phyloP scores from a whole-genome alignment of 2,888 invertebrate genomes.

The Caenorhabditis zanzibari region DNA sequence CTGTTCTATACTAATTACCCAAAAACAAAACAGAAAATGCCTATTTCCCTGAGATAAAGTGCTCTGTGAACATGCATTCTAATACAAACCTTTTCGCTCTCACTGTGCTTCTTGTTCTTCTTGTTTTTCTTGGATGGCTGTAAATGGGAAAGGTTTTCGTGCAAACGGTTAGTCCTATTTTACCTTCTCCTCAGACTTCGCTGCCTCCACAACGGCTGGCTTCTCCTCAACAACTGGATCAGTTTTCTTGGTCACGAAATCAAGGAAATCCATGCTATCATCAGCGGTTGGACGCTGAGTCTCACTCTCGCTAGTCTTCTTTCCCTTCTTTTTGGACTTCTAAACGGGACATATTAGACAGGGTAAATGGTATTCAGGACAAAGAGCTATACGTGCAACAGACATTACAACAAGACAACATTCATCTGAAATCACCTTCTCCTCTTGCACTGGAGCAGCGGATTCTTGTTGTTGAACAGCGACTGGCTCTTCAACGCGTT shows the following conservation, averaged over 20 bases:
- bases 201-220: slow-evolving; percentile 31
- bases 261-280: slow-evolving; percentile 51
- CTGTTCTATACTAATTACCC: slow-evolving; percentile 3
- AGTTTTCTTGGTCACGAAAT: slow-evolving; percentile 46
- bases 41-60: slow-evolving; percentile 37
- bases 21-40: slow-evolving; percentile 19
- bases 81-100: slow-evolving; percentile 55
- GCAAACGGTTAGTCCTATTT: slow-evolving; percentile 24
- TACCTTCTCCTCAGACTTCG: slow-evolving; percentile 48
- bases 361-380: slow-evolving; percentile 13
- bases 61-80: slow-evolving; percentile 29
- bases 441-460: slow-evolving; percentile 40
- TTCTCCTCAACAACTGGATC: slow-evolving; percentile 27
- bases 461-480: slow-evolving; percentile 15
- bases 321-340: slow-evolving; percentile 63
- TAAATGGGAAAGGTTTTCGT: slow-evolving; percentile 37
- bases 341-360: slow-evolving; percentile 48
- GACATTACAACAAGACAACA: slow-evolving; percentile 36
- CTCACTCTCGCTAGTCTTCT: slow-evolving; percentile 62
- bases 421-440: slow-evolving; percentile 53
- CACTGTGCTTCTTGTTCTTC: slow-evolving; percentile 68
- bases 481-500: slow-evolving; percentile 27
- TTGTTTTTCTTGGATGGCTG: slow-evolving; percentile 66
- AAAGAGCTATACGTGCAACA: slow-evolving; percentile 26
- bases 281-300: slow-evolving; percentile 39